These are phyloP conservation scores for Elgaria multicarinata DNA, from an alignment of 2,113 vertebrate species.

Conservation along the genomic window DNA sequence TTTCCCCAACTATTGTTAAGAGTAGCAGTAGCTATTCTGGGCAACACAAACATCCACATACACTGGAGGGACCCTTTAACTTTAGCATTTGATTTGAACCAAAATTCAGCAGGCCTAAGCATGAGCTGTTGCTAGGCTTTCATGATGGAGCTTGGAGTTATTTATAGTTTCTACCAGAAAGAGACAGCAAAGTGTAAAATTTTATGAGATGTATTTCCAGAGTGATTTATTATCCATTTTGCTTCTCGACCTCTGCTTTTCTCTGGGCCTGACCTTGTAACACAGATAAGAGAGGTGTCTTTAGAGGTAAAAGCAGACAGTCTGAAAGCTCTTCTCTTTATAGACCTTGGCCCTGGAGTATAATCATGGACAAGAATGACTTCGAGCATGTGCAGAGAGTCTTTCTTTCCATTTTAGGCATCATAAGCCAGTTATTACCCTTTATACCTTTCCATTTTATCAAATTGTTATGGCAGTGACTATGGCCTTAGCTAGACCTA, in stretches of 20 bases:
- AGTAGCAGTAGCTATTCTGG: too few species aligned
- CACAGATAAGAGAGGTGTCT: not conserved
- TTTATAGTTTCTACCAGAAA: not conserved
- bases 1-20: too few species aligned
- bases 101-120: not conserved
- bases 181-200: not conserved
- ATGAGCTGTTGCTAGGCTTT: not conserved
- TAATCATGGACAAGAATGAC: not conserved
- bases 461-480: too few species aligned
- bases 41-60: too few species aligned
- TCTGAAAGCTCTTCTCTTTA: not conserved
- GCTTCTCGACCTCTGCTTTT: not conserved
- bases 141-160: not conserved
- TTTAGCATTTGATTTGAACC: not conserved
- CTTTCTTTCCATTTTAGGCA: not conserved
- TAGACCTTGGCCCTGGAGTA: not conserved
- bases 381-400: not conserved
- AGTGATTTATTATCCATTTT: not conserved
- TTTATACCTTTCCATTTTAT: not conserved
- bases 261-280: not conserved
- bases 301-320: not conserved
- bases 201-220: not conserved
- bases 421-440: not conserved
- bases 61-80: too few species aligned
- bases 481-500: too few species aligned